These are phyloP conservation scores for Mobula hypostoma DNA, from an alignment of 2,113 vertebrate species.

Conservation along the genomic window DNA sequence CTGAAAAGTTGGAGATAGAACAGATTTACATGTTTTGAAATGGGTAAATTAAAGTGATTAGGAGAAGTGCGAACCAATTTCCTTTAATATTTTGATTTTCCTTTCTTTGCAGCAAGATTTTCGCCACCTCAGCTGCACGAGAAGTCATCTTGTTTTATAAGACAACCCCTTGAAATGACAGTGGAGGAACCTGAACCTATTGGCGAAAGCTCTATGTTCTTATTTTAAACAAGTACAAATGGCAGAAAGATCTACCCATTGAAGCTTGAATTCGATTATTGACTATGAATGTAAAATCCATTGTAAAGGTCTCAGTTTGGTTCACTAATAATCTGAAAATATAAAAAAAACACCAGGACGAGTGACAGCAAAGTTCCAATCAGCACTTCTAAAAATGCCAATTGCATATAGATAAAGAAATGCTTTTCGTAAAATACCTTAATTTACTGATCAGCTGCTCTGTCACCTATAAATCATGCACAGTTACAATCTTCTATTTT, in stretches of 20 bases:
- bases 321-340: constrained; percentile 5
- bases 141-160: not conserved
- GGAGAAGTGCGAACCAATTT: not conserved
- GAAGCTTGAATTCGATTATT: not conserved
- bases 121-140: not conserved
- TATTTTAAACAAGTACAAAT: not conserved
- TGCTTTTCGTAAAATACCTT: not conserved
- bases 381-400: not conserved
- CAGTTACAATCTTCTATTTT: not conserved
- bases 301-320: not conserved
- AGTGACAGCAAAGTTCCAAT: not conserved
- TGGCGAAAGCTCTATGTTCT: not conserved
- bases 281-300: not conserved
- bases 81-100: not conserved
- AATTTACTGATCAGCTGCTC: constrained; percentile 23
- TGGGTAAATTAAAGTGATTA: not conserved
- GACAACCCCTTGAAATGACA: constrained; percentile 29
- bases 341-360: not conserved
- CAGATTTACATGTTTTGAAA: not conserved
- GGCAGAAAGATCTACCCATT: not conserved
- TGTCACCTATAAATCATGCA: not conserved
- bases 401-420: not conserved
- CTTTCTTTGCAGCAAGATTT: constrained; percentile 26
- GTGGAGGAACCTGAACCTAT: constrained; percentile 13
- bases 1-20: not conserved